phyloP scores from a whole-genome alignment of 2,797 vertebrate genomes.

The Notamacropus eugenii region DNA sequence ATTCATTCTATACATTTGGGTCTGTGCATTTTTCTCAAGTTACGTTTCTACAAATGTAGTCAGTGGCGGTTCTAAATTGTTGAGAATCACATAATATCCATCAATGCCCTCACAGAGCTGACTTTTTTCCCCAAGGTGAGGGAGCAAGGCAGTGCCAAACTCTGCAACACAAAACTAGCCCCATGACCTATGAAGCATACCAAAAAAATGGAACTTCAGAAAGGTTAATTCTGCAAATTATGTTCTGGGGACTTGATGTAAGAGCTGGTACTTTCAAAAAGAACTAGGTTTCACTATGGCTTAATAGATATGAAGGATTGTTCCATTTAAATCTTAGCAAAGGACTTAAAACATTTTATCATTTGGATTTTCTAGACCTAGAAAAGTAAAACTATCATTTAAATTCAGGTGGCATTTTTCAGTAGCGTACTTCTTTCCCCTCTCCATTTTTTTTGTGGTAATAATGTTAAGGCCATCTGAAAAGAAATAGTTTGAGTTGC shows the following conservation, averaged over 20 bases:
- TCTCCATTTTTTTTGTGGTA: background rate
- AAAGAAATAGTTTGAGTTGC: background rate
- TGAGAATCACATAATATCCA: constrained; percentile 27
- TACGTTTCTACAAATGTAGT: constrained; percentile 48
- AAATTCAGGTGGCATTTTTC: constrained; percentile 65
- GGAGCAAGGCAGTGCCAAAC: constrained; percentile 16
- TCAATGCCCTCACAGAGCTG: constrained; percentile 38
- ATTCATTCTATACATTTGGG: background rate
- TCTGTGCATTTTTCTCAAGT: constrained; percentile 31
- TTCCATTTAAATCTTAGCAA: constrained; percentile 66
- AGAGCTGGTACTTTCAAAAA: constrained; percentile 47
- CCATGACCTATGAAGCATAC: constrained; percentile 35
- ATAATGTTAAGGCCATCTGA: constrained; percentile 48
- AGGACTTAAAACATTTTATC: constrained; percentile 63
- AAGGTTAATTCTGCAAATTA: constrained; percentile 30
- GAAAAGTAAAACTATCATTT: constrained; percentile 55
- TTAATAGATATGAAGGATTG: constrained; percentile 57
- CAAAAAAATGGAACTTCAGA: constrained; percentile 41
- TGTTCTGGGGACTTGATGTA: constrained; percentile 59
- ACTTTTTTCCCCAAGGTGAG: background rate
- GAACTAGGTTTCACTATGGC: constrained; percentile 45
- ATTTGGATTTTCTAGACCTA: constrained; percentile 54
- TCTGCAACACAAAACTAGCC: constrained; percentile 52
- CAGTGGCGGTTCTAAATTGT: constrained; percentile 41
- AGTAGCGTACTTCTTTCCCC: background rate